phyloP scores from a whole-genome alignment of 2,113 vertebrate genomes.

The Phaethornis superciliosus region DNA sequence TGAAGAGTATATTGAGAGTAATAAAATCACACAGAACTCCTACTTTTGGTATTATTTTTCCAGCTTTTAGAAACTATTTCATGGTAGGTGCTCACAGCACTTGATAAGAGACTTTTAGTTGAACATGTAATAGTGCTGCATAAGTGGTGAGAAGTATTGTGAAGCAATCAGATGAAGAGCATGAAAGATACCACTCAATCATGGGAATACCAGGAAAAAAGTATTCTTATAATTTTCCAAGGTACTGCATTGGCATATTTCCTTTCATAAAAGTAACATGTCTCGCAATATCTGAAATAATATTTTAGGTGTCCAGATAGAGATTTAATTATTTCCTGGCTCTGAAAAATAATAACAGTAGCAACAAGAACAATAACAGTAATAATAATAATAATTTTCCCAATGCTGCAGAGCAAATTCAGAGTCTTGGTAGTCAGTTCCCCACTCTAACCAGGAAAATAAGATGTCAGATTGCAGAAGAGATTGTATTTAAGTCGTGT shows the following conservation, averaged over 20 bases:
- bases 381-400: neutral
- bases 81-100: neutral
- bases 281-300: neutral
- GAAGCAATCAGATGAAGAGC: neutral
- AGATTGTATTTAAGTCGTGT: neutral
- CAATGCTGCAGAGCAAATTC: neutral
- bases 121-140: neutral
- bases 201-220: neutral
- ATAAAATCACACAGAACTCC: neutral
- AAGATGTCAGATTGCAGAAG: neutral
- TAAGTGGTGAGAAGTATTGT: neutral
- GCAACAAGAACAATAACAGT: neutral
- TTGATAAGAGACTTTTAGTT: neutral
- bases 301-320: neutral
- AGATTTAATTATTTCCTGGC: neutral
- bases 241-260: neutral
- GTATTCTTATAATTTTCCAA: neutral
- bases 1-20: neutral
- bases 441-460: neutral
- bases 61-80: neutral
- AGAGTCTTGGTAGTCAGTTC: neutral
- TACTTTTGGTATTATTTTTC: neutral
- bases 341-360: neutral
- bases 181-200: neutral
- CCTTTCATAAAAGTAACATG: neutral